These are phyloP conservation scores for Autographa gamma DNA, from an alignment of 2,888 invertebrate genomes.

Conservation along the genomic window DNA sequence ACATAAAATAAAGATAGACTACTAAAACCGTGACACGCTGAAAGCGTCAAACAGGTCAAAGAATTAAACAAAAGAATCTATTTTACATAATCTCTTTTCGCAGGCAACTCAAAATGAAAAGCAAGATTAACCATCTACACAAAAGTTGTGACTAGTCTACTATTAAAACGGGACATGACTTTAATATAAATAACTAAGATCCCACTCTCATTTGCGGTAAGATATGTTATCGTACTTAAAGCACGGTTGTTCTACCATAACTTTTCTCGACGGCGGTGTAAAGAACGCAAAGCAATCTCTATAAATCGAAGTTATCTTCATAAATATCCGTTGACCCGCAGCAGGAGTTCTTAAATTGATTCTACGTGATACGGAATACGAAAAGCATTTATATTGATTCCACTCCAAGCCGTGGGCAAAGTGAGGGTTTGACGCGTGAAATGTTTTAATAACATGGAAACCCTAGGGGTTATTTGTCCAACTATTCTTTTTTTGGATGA, in stretches of 20 bases:
- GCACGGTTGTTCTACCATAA: constrained; percentile 42
- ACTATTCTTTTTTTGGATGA: constrained; percentile 31
- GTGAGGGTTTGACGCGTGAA: constrained; percentile 54
- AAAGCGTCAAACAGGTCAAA: background rate
- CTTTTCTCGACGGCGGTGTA: constrained; percentile 54
- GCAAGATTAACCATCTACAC: background rate
- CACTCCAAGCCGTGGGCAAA: constrained; percentile 56
- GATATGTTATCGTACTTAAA: constrained; percentile 43
- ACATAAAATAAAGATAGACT: background rate
- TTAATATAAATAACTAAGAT: constrained; percentile 28
- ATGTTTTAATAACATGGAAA: constrained; percentile 60
- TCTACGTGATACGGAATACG: constrained; percentile 82
- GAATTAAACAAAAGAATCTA: constrained; percentile 1
- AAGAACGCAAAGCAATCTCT: constrained; percentile 74
- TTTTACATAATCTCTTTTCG: background rate
- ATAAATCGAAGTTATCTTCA: constrained; percentile 82
- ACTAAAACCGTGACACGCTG: background rate
- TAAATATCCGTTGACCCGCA: constrained; percentile 84
- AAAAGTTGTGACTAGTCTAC: background rate
- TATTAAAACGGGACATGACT: constrained; percentile 2
- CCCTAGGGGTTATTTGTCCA: constrained; percentile 29
- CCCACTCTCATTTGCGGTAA: constrained; percentile 42
- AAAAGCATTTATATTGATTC: constrained; percentile 73
- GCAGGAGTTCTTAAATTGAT: constrained; percentile 86
- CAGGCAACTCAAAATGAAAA: background rate